phyloP scores from a whole-genome alignment of 2,113 vertebrate species.

The Tychaedon coryphoeus region DNA sequence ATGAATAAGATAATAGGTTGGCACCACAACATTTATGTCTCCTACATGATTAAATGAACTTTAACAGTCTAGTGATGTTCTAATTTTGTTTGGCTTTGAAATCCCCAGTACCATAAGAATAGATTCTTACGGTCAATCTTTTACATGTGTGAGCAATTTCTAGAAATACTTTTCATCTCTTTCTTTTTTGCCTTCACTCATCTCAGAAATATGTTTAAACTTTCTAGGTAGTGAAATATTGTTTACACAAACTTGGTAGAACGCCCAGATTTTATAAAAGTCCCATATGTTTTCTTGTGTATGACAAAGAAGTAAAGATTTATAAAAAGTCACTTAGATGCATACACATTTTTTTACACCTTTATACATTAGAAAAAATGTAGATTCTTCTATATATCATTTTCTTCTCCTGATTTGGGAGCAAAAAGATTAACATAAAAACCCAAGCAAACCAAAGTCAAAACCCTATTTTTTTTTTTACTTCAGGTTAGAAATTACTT shows the following conservation, averaged over 20 bases:
- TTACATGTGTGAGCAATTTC: not conserved
- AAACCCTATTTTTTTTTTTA: not conserved
- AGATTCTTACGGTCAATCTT: not conserved
- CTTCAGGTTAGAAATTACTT: not conserved
- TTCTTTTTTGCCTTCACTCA: not conserved
- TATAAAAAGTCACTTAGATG: not conserved
- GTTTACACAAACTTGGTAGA: not conserved
- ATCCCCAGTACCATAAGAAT: not conserved
- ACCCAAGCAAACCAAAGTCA: not conserved
- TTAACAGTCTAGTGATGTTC: not conserved
- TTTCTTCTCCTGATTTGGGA: not conserved
- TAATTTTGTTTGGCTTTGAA: not conserved
- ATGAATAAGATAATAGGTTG: not conserved
- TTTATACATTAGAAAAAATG: not conserved
- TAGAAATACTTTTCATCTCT: not conserved
- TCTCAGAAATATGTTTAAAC: not conserved
- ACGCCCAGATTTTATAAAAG: not conserved
- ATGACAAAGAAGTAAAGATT: not conserved
- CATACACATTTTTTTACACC: too few relatives aligned
- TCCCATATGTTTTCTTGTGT: not conserved
- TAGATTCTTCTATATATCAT: fast-evolving
- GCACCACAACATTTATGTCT: not conserved
- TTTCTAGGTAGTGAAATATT: not conserved
- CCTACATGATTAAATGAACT: not conserved
- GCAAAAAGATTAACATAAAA: not conserved